phyloP scores from a whole-genome alignment of 2,888 invertebrate genomes.

The Encarsia formosa region DNA sequence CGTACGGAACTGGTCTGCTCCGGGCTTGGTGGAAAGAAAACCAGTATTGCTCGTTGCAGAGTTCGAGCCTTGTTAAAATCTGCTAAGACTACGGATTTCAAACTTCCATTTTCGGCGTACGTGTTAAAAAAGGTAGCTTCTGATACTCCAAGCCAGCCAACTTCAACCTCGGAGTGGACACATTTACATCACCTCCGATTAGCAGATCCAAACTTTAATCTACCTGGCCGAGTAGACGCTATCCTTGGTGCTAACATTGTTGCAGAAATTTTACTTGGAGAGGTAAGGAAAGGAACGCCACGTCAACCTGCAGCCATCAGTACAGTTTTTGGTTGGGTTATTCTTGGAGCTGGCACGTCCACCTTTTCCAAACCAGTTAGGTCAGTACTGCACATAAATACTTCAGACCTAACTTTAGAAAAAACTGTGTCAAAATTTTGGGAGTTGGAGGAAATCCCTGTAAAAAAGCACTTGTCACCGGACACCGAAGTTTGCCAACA shows the following conservation, averaged over 20 bases:
- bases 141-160: no score
- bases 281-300: neutral
- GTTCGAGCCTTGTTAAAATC: no score
- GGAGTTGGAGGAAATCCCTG: no score
- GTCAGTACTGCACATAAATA: neutral
- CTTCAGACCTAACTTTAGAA: neutral
- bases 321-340: neutral
- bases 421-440: neutral
- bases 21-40: neutral
- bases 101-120: neutral
- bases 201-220: neutral
- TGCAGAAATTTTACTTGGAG: neutral
- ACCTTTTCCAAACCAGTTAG: no score
- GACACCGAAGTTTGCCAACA: neutral
- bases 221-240: neutral
- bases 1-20: neutral
- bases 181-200: neutral
- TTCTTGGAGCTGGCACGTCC: neutral
- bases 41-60: no score
- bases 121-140: neutral
- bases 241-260: neutral
- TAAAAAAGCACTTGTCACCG: neutral
- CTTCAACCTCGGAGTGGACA: no score
- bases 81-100: no score
- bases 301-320: neutral